A percentile compares a stretch with the other conserved stretches of the same genome.
Evolutionary conservation across 2,113 vertebrate species (phyloP).

Genomic region (Thermophis baileyi): DNA sequence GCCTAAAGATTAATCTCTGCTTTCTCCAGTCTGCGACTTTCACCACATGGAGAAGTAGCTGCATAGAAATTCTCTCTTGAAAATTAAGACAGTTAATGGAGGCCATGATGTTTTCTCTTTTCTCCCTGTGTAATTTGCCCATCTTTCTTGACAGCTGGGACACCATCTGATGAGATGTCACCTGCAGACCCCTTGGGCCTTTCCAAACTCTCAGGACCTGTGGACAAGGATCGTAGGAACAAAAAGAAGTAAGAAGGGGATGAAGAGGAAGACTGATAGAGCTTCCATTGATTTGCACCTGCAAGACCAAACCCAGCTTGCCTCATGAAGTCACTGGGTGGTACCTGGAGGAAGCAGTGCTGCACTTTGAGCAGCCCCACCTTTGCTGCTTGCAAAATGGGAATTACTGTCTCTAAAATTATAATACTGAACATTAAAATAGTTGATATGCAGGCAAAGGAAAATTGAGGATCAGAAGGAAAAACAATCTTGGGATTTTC

Average conservation of each 20-base stretch:
- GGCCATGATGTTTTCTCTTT: not conserved
- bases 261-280: not conserved
- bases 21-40: not conserved
- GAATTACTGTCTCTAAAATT: not conserved
- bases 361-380: not conserved
- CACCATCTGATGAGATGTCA: slow-evolving; percentile 82
- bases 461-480: not conserved
- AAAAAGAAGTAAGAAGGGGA: slow-evolving; percentile 83
- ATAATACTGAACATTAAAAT: too few relatives aligned
- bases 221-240: slow-evolving; percentile 88
- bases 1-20: not conserved
- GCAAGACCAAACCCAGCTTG: not conserved
- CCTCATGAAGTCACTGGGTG: too few relatives aligned
- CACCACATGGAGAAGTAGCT: not conserved
- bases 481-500: not conserved
- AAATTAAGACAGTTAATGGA: not conserved
- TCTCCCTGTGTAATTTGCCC: not conserved
- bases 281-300: not conserved
- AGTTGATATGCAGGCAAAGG: not conserved
- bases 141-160: slow-evolving; percentile 73
- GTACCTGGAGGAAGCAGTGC: not conserved
- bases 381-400: not conserved
- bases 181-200: slow-evolving; percentile 81
- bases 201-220: slow-evolving; percentile 83
- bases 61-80: not conserved